Conservation (phyloP, 2,888 invertebrate genomes). For the Drosophila rellima region DNA sequence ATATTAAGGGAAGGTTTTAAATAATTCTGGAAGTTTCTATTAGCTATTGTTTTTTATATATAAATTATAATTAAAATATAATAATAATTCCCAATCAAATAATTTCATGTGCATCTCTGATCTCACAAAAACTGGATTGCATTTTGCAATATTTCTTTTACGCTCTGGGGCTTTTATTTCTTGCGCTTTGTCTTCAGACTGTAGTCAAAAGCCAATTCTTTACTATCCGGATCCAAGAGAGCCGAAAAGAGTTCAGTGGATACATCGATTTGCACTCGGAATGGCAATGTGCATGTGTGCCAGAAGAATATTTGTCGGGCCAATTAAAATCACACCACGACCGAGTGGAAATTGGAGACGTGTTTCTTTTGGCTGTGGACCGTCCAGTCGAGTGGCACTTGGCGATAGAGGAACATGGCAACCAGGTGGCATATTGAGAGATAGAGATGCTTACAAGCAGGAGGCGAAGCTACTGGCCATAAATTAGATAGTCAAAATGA, state of each 20-base stretch:
- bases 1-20: too few species aligned
- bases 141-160: background rate
- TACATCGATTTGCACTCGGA: constrained; percentile 74
- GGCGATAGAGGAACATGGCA: constrained; percentile 59
- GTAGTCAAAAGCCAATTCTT: background rate
- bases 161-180: background rate
- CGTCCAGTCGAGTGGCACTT: constrained; percentile 39
- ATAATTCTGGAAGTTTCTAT: too few species aligned
- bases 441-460: constrained; percentile 18
- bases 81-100: background rate
- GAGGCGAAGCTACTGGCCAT: constrained; percentile 40
- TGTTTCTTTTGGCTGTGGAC: constrained; percentile 23
- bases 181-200: background rate
- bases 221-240: background rate
- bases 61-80: too few species aligned
- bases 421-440: constrained; percentile 33
- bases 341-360: constrained; percentile 44
- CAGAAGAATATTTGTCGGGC: constrained; percentile 74
- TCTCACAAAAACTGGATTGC: background rate
- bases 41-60: too few species aligned
- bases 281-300: constrained; percentile 53
- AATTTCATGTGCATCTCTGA: background rate
- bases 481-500: constrained; percentile 75
- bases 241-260: constrained; percentile 9
- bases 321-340: constrained; percentile 79